Evolutionary conservation across 2,888 invertebrate species (phyloP).

Genomic region (Plebejus argus): DNA sequence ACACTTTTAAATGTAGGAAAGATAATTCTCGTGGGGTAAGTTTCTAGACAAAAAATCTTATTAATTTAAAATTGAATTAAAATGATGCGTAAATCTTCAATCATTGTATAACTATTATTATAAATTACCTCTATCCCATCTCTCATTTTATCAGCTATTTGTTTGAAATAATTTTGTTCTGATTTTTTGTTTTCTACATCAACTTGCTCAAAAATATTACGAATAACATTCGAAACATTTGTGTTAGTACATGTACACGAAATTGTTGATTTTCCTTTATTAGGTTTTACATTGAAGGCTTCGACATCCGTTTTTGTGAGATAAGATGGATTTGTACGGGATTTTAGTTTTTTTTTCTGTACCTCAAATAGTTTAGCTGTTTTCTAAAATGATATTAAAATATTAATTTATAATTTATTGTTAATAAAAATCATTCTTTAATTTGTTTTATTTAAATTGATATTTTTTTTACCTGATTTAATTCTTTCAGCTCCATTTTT

Average conservation of each 20-base stretch:
- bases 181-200: slow-evolving; percentile 66
- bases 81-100: too few species aligned
- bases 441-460: slow-evolving; percentile 1
- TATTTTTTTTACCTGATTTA: slow-evolving; percentile 54
- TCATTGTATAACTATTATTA: background rate
- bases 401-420: background rate
- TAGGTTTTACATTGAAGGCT: slow-evolving; percentile 65
- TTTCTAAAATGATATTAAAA: slow-evolving; percentile 49
- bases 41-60: slow-evolving; percentile 50
- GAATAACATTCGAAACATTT: slow-evolving; percentile 68
- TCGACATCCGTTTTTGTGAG: slow-evolving; percentile 67
- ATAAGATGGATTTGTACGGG: slow-evolving; percentile 50
- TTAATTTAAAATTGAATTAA: background rate
- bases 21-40: slow-evolving; percentile 78
- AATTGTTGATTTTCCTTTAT: slow-evolving; percentile 54
- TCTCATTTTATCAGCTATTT: slow-evolving; percentile 68
- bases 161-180: slow-evolving; percentile 65
- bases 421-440: background rate
- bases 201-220: slow-evolving; percentile 72
- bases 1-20: slow-evolving; percentile 76
- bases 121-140: slow-evolving; percentile 58
- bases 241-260: slow-evolving; percentile 69
- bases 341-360: slow-evolving; percentile 50
- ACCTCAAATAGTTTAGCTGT: slow-evolving; percentile 55
- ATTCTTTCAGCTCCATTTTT: slow-evolving; percentile 47